A percentile compares a stretch with the other conserved stretches of the same genome.
These are phyloP conservation scores for Leucophora obtusa DNA, from an alignment of 2,888 invertebrate genomes.

Conservation along the genomic window DNA sequence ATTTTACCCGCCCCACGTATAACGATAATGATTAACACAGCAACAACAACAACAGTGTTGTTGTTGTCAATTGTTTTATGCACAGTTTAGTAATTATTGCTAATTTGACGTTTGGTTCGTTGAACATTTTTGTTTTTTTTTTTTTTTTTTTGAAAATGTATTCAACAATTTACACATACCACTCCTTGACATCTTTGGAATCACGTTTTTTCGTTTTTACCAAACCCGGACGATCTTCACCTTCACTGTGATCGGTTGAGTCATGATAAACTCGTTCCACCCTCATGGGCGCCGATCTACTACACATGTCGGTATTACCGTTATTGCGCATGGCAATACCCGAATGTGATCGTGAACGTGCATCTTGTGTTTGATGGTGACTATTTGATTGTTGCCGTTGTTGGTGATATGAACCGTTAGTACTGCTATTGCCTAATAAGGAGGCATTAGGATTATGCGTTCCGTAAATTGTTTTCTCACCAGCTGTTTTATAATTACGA, in stretches of 20 bases:
- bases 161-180: slow-evolving; percentile 88
- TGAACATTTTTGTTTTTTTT: not conserved
- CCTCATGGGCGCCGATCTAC: slow-evolving; percentile 54
- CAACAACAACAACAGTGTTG: slow-evolving; percentile 59
- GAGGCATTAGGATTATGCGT: slow-evolving; percentile 88
- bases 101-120: slow-evolving; percentile 71
- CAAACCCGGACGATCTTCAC: slow-evolving; percentile 78
- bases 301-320: slow-evolving; percentile 63
- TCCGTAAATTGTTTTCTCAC: slow-evolving; percentile 85
- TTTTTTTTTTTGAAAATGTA: not conserved
- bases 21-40: slow-evolving; percentile 68
- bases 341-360: slow-evolving; percentile 69
- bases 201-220: slow-evolving; percentile 84
- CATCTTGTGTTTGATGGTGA: slow-evolving; percentile 71
- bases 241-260: slow-evolving; percentile 74
- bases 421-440: slow-evolving; percentile 83
- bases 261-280: slow-evolving; percentile 65
- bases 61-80: slow-evolving; percentile 34
- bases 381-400: slow-evolving; percentile 74
- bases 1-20: slow-evolving; percentile 49
- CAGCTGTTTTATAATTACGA: slow-evolving; percentile 95
- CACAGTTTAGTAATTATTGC: slow-evolving; percentile 68
- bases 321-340: slow-evolving; percentile 69
- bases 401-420: slow-evolving; percentile 79
- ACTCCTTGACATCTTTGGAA: slow-evolving; percentile 95